These are phyloP conservation scores for Argentina silus DNA, from an alignment of 2,797 vertebrate genomes.

Conservation along the genomic window DNA sequence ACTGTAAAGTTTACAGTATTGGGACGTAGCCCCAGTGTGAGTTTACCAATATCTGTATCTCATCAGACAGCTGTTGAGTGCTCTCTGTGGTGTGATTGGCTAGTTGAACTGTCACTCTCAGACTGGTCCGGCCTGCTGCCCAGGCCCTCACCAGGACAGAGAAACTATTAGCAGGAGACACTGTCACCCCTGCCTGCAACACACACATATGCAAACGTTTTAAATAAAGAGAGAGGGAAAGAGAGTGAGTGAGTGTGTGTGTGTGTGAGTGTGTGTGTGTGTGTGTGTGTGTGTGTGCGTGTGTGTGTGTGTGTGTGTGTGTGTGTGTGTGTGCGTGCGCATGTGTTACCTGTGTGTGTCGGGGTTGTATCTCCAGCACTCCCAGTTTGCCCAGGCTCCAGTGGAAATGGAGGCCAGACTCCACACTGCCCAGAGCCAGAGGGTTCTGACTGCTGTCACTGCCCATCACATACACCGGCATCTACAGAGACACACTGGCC, in stretches of 20 bases:
- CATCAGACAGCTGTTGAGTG: constrained; percentile 62
- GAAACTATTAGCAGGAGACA: constrained; percentile 65
- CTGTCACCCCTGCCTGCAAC: constrained; percentile 65
- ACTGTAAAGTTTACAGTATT: not conserved
- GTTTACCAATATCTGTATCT: constrained; percentile 75
- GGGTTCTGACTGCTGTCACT: constrained; percentile 71
- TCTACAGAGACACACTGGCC: constrained; percentile 48
- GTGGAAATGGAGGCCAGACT: constrained; percentile 66
- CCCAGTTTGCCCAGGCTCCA: constrained; percentile 76
- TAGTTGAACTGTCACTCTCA: constrained; percentile 65
- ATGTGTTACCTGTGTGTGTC: constrained; percentile 66
- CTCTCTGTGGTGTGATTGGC: constrained; percentile 53
- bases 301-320: not conserved
- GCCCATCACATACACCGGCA: constrained; percentile 76
- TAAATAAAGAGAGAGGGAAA: no score
- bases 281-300: not conserved
- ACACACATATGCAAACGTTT: constrained; percentile 13
- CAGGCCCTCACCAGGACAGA: constrained; percentile 68
- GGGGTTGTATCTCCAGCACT: constrained; percentile 68
- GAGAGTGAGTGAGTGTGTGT: not conserved
- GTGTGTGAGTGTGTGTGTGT: not conserved
- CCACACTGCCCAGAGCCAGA: constrained; percentile 71
- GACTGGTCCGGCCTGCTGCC: constrained; percentile 65
- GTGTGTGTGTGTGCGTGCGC: not conserved
- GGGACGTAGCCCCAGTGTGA: not conserved